Evolutionary conservation across 2,888 invertebrate genomes (phyloP), one percentile per base, ranked within the genome.

Genomic region (Frankliniella fusca): DNA sequence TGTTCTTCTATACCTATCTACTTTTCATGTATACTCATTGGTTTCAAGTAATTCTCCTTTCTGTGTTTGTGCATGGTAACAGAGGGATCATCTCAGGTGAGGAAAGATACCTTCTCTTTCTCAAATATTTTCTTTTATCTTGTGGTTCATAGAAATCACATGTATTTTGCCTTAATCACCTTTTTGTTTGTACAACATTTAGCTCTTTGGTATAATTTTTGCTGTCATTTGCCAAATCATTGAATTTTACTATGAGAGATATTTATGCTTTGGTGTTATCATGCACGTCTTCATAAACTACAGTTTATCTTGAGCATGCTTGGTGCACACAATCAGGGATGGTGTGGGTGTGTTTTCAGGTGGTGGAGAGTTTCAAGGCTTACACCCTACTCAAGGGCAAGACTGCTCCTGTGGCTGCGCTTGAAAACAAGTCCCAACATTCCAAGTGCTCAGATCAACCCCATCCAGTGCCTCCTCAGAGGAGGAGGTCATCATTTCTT

Each of bases 301-400:
- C 54, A 5, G 12, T 76, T 23, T 27, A 76, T 76, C 23, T 76
- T 76, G 27, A 23, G 70, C 70, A 27, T 76, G 70, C 70, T 81
- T 81, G 27, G 15, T 61, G 18, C 61, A 48, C 38, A 61, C 28
- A 27, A n/a, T 65, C n/a, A 61, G 48, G 70, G 70, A 70, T 54
- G 82, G 61, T 12, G 80, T 89, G 90, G 90, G 89, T 90, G 88
- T 91, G 90, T 92, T 92, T 91, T n/a, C 92, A 92, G 92, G 92
- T 92, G 88, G 91, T 91, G 91, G 92, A 92, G 89, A 91, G 91
- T 89, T 90, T 90, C 89, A 91, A 92, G 90, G 90, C 91, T 90
- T 92, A 90, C 91, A 90, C 90, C 89, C 90, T 90, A 90, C 91
- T 84, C 82, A 84, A 85, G 83, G 81, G 83, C 81, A 83, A 84